Evolutionary conservation across 2,888 invertebrate genomes (phyloP).

Genomic region (Hyposoter dolosus): DNA sequence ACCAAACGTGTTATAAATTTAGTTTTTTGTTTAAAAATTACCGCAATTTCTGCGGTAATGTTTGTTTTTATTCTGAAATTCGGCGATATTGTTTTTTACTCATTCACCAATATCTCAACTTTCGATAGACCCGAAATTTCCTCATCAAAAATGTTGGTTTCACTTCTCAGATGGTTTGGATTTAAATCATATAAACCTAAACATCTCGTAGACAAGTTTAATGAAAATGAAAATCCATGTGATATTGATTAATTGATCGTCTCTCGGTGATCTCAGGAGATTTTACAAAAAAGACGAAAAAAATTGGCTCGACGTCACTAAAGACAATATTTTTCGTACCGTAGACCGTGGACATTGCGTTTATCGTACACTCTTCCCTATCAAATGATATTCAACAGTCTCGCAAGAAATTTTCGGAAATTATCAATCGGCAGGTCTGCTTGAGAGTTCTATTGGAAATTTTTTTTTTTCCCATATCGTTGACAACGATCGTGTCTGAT

Average conservation of each 20-base stretch:
- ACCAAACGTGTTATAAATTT: background rate
- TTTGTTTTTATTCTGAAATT: background rate
- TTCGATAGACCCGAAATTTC: background rate
- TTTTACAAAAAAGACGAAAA: background rate
- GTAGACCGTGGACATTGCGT: background rate
- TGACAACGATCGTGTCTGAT: constrained; percentile 8
- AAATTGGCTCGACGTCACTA: constrained; percentile 1
- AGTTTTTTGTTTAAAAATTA: background rate
- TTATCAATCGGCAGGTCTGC: background rate
- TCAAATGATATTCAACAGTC: constrained; percentile 22
- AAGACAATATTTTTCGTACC: constrained; percentile 5
- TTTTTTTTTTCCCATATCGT: background rate
- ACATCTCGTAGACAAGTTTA: background rate
- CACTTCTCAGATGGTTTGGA: background rate
- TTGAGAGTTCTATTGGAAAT: background rate
- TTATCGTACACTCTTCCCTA: background rate
- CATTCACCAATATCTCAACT: background rate
- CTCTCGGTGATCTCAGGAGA: background rate
- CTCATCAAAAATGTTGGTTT: background rate
- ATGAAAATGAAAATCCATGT: constrained; percentile 2
- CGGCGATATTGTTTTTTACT: background rate
- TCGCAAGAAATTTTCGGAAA: background rate
- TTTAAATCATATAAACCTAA: background rate
- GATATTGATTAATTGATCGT: constrained; percentile 49
- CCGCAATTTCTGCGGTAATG: background rate